Conservation (phyloP, 2,888 invertebrate species). For the Oithona nana region DNA sequence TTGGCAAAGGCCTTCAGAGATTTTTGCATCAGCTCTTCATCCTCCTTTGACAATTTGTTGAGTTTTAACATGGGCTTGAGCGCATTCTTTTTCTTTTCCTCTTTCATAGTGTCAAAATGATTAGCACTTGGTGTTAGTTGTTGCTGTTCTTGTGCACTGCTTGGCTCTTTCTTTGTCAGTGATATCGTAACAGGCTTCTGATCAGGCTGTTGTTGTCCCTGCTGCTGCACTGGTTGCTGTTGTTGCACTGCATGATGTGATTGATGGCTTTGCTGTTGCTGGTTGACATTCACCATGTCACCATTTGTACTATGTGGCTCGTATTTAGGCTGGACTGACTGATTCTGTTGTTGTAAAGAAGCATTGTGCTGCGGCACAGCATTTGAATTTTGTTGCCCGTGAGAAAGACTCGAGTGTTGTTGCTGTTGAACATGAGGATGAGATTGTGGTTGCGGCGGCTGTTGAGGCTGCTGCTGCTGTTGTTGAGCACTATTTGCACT, state of each 20-base stretch:
- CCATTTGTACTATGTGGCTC: neutral
- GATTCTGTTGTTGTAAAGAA: neutral
- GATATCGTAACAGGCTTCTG: neutral
- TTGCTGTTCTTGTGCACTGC: neutral
- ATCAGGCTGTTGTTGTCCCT: neutral
- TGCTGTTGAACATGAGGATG: too few relatives aligned
- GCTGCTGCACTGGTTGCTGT: neutral
- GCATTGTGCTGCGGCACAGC: neutral
- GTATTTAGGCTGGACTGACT: neutral
- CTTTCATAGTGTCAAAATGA: neutral
- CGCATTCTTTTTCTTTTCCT: constrained; percentile 23
- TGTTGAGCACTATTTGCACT: neutral
- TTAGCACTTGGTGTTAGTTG: too few relatives aligned
- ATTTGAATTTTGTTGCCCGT: too few relatives aligned
- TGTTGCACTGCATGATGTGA: neutral
- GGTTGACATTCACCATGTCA: neutral
- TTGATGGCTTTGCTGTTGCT: too few relatives aligned
- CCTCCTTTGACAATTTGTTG: constrained; percentile 39
- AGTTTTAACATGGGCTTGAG: constrained; percentile 42
- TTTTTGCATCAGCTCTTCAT: constrained; percentile 42
- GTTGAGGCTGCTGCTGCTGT: neutral
- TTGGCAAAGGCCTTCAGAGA: constrained; percentile 43
- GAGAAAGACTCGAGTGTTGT: neutral
- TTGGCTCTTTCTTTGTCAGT: neutral
- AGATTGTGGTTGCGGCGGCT: too few relatives aligned